Percentiles rank a stretch among this genome's conserved stretches.
Evolutionary conservation across 2,888 invertebrate species (phyloP).

Genomic region (Cataglyphis cursor): DNA sequence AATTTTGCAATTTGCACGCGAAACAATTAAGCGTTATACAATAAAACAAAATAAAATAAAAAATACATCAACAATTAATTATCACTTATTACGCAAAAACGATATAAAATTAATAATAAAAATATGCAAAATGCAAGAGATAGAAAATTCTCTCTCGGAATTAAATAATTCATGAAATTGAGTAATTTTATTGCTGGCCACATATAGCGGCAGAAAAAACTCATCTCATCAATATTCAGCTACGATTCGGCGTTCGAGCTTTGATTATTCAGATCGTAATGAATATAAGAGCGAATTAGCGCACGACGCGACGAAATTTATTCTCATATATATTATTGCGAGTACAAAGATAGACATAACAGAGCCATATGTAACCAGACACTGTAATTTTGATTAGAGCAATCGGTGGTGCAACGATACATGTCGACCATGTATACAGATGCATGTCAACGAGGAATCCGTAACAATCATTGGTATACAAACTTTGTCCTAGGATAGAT

Average conservation of each 20-base stretch:
- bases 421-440: not conserved
- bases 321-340: not conserved
- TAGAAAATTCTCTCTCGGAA: constrained; percentile 12
- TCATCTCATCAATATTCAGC: not conserved
- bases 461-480: constrained; percentile 57
- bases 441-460: constrained; percentile 37
- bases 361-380: constrained; percentile 22
- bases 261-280: not conserved
- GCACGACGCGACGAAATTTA: constrained; percentile 16
- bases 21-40: constrained; percentile 1
- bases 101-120: constrained; percentile 1
- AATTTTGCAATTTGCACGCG: not conserved
- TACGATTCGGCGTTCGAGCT: not conserved
- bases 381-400: constrained; percentile 54
- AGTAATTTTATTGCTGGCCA: constrained; percentile 4
- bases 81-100: not conserved
- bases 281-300: not conserved
- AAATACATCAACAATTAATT: constrained; percentile 5
- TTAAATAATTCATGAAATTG: not conserved
- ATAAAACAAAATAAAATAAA: constrained; percentile 1
- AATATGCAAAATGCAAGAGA: not conserved
- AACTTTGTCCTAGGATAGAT: constrained; percentile 14
- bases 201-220: not conserved
- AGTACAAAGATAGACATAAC: not conserved
- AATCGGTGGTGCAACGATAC: not conserved